Evolutionary conservation across 2,888 invertebrate species (phyloP).

Genomic region (Actias luna): DNA sequence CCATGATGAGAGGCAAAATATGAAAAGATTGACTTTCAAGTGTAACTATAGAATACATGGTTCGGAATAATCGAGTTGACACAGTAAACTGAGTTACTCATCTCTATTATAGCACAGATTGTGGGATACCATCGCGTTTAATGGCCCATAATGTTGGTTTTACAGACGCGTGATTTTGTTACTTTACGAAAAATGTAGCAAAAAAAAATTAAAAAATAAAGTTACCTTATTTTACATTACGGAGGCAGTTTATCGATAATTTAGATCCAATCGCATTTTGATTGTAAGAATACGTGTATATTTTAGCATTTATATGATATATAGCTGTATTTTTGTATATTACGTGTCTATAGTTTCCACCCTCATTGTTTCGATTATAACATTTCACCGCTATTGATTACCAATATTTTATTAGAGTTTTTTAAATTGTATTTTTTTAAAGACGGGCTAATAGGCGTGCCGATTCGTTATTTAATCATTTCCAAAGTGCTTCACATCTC

Average conservation of each 20-base stretch:
- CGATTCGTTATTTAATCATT: neutral
- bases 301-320: constrained; percentile 52
- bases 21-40: no score
- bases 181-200: neutral
- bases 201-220: neutral
- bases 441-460: neutral
- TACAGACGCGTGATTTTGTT: no score
- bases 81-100: no score
- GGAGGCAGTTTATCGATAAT: constrained; percentile 24
- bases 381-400: neutral
- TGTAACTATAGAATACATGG: no score
- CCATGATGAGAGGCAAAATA: no score
- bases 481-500: no score
- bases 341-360: constrained; percentile 44
- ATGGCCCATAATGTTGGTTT: no score
- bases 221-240: neutral
- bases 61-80: no score
- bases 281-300: constrained; percentile 51
- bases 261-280: constrained; percentile 40
- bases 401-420: no score
- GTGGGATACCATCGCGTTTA: no score
- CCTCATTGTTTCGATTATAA: constrained; percentile 21
- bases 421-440: constrained; percentile 4
- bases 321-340: constrained; percentile 58
- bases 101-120: no score